These are phyloP conservation scores for Philopotamus ludificatus DNA, from an alignment of 1,140 invertebrate species.

Conservation along the genomic window DNA sequence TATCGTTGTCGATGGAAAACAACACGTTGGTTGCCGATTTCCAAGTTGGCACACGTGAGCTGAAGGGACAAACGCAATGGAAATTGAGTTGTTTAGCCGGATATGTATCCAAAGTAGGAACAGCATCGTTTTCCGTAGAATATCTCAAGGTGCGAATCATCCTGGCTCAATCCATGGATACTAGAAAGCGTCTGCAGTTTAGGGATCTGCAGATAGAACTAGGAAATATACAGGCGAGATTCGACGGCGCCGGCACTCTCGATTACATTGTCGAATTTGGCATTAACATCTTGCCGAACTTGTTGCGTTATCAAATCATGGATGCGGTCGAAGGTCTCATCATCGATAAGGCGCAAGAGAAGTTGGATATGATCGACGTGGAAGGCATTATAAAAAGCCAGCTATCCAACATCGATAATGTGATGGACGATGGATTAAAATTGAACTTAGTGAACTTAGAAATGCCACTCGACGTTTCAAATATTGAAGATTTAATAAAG, in stretches of 20 bases:
- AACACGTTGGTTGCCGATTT: conserved; percentile 65
- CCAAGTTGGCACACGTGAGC: conserved; percentile 74
- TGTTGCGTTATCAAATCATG: conserved; percentile 81
- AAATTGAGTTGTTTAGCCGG: conserved; percentile 67
- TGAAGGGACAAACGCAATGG: conserved; percentile 76
- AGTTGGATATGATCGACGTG: conserved; percentile 68
- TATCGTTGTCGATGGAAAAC: conserved; percentile 70
- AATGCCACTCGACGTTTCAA: no score
- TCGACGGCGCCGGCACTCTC: conserved; percentile 74
- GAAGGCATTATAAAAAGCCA: conserved; percentile 70
- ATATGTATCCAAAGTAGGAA: conserved; percentile 67
- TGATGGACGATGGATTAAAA: no score
- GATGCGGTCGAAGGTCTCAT: conserved; percentile 75
- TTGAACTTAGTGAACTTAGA: no score
- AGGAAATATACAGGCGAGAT: conserved; percentile 77
- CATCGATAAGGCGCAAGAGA: conserved; percentile 64
- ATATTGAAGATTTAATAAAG: no score
- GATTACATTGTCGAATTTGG: conserved; percentile 77
- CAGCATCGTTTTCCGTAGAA: conserved; percentile 71
- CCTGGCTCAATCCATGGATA: conserved; percentile 73
- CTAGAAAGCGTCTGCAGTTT: conserved; percentile 67
- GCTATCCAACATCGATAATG: no score
- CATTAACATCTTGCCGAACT: conserved; percentile 77
- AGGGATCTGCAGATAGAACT: conserved; percentile 74
- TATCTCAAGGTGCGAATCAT: conserved; percentile 67